These are phyloP conservation scores for Alviniconcha marisindica DNA, from an alignment of 1,140 invertebrate species.

Conservation along the genomic window DNA sequence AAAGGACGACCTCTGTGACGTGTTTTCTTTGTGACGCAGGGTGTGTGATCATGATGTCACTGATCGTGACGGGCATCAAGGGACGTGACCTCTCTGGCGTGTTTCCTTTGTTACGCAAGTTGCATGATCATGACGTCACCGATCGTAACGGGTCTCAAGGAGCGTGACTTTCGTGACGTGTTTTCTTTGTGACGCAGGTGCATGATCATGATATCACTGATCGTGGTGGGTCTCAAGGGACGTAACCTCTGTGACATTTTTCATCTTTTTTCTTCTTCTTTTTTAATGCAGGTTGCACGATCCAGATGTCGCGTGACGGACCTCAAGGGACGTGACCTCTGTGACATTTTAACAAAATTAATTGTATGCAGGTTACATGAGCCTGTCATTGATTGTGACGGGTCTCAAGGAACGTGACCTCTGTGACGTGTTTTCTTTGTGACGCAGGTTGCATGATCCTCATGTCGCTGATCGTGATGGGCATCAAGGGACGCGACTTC, in stretches of 20 bases:
- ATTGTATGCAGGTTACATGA: constrained; percentile 52
- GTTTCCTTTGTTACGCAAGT: constrained; percentile 33
- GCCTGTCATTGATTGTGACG: constrained; percentile 51
- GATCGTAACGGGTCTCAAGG: constrained; percentile 54
- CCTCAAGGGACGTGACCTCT: constrained; percentile 52
- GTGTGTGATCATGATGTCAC: constrained; percentile 51
- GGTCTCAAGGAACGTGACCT: constrained; percentile 45
- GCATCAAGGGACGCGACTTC: constrained; percentile 53
- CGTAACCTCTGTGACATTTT: constrained; percentile 44
- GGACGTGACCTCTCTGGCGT: constrained; percentile 47
- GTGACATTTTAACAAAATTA: constrained; percentile 13
- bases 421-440: background rate
- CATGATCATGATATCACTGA: constrained; percentile 51
- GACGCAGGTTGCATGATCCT: constrained; percentile 52
- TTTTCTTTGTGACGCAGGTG: constrained; percentile 40
- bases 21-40: too few species aligned
- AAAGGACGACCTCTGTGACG: constrained; percentile 50
- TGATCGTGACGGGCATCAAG: constrained; percentile 53
- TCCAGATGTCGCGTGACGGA: constrained; percentile 54
- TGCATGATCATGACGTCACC: constrained; percentile 54
- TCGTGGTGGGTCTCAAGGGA: constrained; percentile 55
- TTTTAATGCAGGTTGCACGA: constrained; percentile 48
- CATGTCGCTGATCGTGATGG: constrained; percentile 53
- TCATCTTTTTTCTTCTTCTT: too few species aligned
- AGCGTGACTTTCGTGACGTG: constrained; percentile 44